Evolutionary conservation across 2,888 invertebrate genomes (phyloP).

Genomic region (Synanthedon andrenaeformis): DNA sequence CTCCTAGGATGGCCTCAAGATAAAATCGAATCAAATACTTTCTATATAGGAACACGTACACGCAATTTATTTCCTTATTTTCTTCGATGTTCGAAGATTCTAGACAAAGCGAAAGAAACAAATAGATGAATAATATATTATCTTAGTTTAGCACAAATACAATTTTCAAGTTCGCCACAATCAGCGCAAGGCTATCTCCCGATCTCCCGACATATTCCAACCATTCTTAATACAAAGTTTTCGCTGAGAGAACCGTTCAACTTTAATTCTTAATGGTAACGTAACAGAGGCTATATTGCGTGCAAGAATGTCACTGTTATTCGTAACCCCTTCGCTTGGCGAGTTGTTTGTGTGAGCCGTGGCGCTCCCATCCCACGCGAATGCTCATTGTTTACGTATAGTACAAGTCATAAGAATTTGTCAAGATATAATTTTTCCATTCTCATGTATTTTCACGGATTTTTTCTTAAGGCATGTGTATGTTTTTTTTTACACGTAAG

Average conservation of each 20-base stretch:
- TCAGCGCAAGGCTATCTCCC: conserved; percentile 38
- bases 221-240: conserved; percentile 24
- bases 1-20: too few species aligned
- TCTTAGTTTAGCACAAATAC: conserved; percentile 17
- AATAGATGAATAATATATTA: neutral
- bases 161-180: conserved; percentile 47
- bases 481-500: too few species aligned
- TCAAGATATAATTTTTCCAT: too few species aligned
- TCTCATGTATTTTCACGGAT: too few species aligned
- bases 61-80: too few species aligned
- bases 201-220: conserved; percentile 40
- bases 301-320: conserved; percentile 18
- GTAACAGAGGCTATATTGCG: conserved; percentile 14
- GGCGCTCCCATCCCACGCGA: conserved; percentile 44
- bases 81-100: too few species aligned
- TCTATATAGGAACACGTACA: too few species aligned
- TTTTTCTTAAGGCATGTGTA: too few species aligned
- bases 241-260: conserved; percentile 2
- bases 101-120: too few species aligned
- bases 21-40: too few species aligned
- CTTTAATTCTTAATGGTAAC: conserved; percentile 5
- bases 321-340: conserved; percentile 35
- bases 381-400: conserved; percentile 48
- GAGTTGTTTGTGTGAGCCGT: conserved; percentile 45
- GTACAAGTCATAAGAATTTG: conserved; percentile 18